phyloP scores from a whole-genome alignment of 2,113 vertebrate genomes.

The Aspiorhynchus laticeps region DNA sequence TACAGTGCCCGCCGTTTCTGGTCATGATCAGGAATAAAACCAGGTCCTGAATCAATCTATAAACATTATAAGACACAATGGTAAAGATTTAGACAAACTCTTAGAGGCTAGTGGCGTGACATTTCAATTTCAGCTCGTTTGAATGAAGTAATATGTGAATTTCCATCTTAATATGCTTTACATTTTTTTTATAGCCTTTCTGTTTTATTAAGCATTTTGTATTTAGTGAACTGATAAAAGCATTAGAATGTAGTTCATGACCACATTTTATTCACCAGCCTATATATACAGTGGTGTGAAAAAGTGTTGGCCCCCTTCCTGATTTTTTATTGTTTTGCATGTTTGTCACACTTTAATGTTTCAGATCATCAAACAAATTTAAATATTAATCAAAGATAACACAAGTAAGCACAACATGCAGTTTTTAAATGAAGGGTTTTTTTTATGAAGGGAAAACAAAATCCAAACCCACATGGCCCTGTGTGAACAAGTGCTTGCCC shows the following conservation, averaged over 20 bases:
- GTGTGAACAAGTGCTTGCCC: no score
- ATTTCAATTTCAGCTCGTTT: not conserved
- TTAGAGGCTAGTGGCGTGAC: not conserved
- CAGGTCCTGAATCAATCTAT: not conserved
- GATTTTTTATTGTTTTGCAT: no score
- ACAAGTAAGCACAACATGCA: no score
- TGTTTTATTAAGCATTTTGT: not conserved
- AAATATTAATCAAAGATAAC: no score
- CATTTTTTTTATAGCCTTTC: not conserved
- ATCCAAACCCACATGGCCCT: no score
- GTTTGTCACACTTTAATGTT: no score
- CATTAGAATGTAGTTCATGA: not conserved
- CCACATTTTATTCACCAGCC: not conserved
- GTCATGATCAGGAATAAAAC: conserved; percentile 70
- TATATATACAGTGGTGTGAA: no score
- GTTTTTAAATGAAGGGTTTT: no score
- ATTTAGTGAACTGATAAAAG: not conserved
- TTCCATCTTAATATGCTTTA: not conserved
- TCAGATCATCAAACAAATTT: no score
- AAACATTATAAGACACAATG: not conserved
- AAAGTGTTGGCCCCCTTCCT: no score
- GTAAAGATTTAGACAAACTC: not conserved
- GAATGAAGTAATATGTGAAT: not conserved
- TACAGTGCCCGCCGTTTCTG: conserved; percentile 71
- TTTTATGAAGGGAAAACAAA: no score